Percentiles rank a stretch among this genome's conserved stretches.
phyloP scores from a whole-genome alignment of 2,113 vertebrate genomes.

The Leucoraja erinaceus region DNA sequence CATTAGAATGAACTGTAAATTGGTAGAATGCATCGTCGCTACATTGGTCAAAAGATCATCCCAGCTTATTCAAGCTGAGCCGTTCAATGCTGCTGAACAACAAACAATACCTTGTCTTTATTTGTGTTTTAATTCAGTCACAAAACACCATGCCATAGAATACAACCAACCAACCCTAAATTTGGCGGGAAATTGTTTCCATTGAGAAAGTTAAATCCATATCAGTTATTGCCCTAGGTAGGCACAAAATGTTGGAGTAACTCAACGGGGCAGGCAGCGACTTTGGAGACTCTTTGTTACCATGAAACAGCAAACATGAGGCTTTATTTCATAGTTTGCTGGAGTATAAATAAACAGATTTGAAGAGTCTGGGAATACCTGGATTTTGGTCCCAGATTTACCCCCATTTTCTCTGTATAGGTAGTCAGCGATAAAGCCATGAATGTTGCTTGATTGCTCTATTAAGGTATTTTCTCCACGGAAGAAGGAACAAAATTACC shows the following conservation, averaged over 20 bases:
- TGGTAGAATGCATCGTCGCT: background rate
- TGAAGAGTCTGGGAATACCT: background rate
- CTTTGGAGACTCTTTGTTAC: background rate
- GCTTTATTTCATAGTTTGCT: background rate
- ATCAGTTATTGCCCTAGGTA: background rate
- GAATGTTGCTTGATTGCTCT: constrained; percentile 23
- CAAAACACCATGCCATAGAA: background rate
- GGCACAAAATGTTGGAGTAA: too few relatives aligned
- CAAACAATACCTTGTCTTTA: background rate
- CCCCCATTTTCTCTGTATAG: background rate
- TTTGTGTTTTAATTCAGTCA: background rate
- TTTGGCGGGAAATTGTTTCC: background rate
- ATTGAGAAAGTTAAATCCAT: background rate
- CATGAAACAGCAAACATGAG: background rate
- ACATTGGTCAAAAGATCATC: background rate
- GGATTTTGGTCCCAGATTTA: background rate
- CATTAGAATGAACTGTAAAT: background rate
- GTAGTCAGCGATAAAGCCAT: background rate
- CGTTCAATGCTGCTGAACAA: background rate
- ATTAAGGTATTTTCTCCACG: constrained; percentile 1
- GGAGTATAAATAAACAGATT: background rate
- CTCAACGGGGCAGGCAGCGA: too few relatives aligned
- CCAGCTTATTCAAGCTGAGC: background rate
- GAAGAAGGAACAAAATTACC: constrained; percentile 23
- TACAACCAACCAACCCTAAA: background rate